Conservation (phyloP, 2,113 vertebrate species). For the Hippopotamus amphibius region DNA sequence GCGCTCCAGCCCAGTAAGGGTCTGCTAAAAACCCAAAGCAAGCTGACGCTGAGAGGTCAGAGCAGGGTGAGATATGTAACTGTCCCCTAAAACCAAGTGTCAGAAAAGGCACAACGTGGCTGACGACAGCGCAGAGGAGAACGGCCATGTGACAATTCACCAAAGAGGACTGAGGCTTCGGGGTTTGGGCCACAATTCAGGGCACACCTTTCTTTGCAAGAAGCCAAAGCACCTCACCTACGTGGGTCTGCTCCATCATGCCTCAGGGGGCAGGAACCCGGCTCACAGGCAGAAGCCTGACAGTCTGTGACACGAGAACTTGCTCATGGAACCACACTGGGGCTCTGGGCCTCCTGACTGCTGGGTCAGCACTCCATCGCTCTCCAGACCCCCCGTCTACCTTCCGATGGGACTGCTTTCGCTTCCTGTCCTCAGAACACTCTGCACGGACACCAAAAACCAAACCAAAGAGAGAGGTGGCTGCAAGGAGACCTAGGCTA, state of each 20-base stretch:
- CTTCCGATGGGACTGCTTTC: neutral
- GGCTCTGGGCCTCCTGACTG: neutral
- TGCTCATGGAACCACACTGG: neutral
- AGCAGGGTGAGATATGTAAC: neutral
- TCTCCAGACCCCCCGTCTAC: neutral
- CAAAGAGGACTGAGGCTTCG: neutral
- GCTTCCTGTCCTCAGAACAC: neutral
- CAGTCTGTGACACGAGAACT: neutral
- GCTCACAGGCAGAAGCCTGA: too few species aligned
- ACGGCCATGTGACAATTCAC: neutral
- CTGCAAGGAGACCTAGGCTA: neutral
- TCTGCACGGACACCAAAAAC: neutral
- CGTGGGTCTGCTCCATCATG: neutral
- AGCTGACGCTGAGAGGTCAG: neutral
- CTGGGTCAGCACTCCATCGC: neutral
- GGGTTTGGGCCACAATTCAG: neutral
- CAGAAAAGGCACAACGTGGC: neutral
- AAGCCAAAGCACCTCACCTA: neutral
- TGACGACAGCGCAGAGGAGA: neutral
- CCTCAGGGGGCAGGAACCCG: neutral
- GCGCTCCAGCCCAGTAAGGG: neutral
- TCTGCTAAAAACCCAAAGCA: neutral
- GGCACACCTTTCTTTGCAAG: neutral
- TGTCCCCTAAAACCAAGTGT: neutral
- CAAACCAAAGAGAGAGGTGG: neutral